These are phyloP conservation scores for Geopemphigus sp. DNA, from an alignment of 1,140 invertebrate genomes.

Conservation along the genomic window DNA sequence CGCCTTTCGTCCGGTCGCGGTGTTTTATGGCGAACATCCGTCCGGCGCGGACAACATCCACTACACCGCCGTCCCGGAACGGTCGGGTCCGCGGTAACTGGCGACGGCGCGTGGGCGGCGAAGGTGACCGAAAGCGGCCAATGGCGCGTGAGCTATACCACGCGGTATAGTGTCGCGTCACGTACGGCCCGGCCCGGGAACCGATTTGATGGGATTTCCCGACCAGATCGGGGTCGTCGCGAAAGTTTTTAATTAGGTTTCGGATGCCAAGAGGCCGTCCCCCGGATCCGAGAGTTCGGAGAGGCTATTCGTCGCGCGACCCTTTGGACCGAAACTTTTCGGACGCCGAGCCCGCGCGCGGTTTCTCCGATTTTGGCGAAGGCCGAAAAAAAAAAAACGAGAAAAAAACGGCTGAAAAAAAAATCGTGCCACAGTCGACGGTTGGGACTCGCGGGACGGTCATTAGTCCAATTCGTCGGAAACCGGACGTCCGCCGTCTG, in stretches of 20 bases:
- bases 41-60: too few relatives aligned
- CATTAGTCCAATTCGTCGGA: slow-evolving; percentile 36
- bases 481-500: slow-evolving; percentile 14
- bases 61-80: too few relatives aligned
- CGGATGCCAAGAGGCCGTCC: background rate
- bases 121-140: too few relatives aligned
- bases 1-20: too few relatives aligned
- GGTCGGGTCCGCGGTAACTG: too few relatives aligned
- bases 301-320: background rate
- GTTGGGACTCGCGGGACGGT: too few relatives aligned
- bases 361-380: background rate
- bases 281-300: too few relatives aligned
- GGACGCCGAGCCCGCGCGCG: background rate
- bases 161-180: too few relatives aligned
- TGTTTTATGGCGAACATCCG: background rate
- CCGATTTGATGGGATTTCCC: background rate
- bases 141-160: background rate
- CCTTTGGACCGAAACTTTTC: slow-evolving; percentile 4
- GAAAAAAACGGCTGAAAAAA: background rate
- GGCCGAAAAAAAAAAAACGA: background rate
- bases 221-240: too few relatives aligned
- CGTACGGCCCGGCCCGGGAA: too few relatives aligned
- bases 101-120: too few relatives aligned
- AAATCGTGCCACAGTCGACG: background rate
- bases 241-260: slow-evolving; percentile 46